Base-by-base conservation (phyloP, 2,888 invertebrate genomes). In the Pteria penguin region DNA sequence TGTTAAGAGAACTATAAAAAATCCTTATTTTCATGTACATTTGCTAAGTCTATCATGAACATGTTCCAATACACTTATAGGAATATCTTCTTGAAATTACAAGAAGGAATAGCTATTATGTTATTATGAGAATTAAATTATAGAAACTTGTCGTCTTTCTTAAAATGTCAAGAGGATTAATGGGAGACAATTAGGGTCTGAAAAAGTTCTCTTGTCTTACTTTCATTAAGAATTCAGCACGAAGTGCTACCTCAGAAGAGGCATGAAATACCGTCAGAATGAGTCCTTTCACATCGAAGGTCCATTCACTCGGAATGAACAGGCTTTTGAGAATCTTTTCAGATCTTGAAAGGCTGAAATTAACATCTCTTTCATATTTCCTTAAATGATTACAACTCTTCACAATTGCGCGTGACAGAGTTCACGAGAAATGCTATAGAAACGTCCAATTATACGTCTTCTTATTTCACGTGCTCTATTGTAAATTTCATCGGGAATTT, bases 341-440 rank as follows among this genome's bases (percentile, higher is more conserved):
- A 65, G 33, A 62, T 54, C 72, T 65, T 72, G 31, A 63, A 72
- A 72, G 63, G 65, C 63, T 65, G 65, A 72, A 72, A 72, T 72
- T 72, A 65, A 72, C 72, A 67, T 73, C 67, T 60, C 54, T 67
- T 55, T 55, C 60, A 73, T 58, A 67, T 58, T 73, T 77, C 68
- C 72, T 73, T 72, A 77, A 77, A 77, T 73, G 76, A 77, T 77
- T 77, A 73, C 72, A 65, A 52, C 36, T 62, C 63, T 58, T 62
- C 60, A 72, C 70, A 66, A 73, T 67, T 54, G 62, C 52, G 73
- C 65, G 68, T 73, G 76, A 73, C 76, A 77, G 67, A 77, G 76
- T 77, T 77, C 76, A 77, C 69, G 68, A 72, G 63, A 52, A 57
- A 72, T 68, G 72, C 76, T 73, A 77, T 77, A 77, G 76, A 77